Conservation (phyloP, 2,888 invertebrate genomes). For the Pecten maximus region DNA sequence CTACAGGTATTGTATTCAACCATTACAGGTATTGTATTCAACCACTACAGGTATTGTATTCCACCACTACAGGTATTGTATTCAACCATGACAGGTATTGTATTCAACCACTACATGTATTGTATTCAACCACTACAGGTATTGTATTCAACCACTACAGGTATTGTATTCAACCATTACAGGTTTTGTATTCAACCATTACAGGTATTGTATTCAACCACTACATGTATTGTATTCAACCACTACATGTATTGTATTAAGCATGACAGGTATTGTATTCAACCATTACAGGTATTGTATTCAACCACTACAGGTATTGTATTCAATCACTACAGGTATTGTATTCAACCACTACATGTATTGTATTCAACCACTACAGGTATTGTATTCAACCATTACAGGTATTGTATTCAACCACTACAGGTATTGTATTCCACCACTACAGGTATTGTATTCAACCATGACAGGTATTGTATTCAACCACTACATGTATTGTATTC, state of each 20-base stretch:
- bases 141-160: background rate
- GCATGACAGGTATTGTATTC: background rate
- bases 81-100: background rate
- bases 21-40: background rate
- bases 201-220: conserved; percentile 85
- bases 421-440: conserved; percentile 82
- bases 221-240: background rate
- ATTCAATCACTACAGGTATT: background rate
- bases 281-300: background rate
- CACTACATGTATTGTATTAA: background rate
- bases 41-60: background rate
- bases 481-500: background rate
- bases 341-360: background rate
- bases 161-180: background rate
- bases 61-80: background rate
- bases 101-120: background rate
- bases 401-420: background rate
- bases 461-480: background rate
- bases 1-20: background rate
- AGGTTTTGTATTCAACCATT: conserved; percentile 82
- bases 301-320: background rate
- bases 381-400: background rate
- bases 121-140: background rate
- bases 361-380: background rate
- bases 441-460: conserved; percentile 85